Evolutionary conservation across 1,140 invertebrate genomes (phyloP).

Genomic region (Mercenaria mercenaria): DNA sequence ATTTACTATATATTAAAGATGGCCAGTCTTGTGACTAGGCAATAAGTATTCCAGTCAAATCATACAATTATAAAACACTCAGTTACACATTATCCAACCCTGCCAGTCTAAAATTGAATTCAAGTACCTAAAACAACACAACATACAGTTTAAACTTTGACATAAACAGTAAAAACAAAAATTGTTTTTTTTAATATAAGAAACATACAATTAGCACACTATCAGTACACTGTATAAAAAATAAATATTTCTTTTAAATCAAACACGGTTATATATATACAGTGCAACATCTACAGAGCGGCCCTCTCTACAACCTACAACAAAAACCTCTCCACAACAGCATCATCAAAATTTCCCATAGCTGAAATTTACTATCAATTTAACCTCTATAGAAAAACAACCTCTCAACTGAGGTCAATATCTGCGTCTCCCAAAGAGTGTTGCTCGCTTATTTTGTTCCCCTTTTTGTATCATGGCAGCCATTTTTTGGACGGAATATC

Average conservation of each 20-base stretch:
- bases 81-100: background rate
- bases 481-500: slow-evolving; percentile 25
- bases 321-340: background rate
- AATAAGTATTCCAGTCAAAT: background rate
- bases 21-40: background rate
- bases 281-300: background rate
- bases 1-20: background rate
- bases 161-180: background rate
- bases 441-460: slow-evolving; percentile 41
- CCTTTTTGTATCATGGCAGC: slow-evolving; percentile 23
- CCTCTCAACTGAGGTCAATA: no score
- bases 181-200: background rate
- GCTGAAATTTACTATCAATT: no score
- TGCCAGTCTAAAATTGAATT: background rate
- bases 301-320: slow-evolving; percentile 1
- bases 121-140: slow-evolving; percentile 12
- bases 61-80: background rate
- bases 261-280: background rate
- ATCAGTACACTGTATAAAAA: slow-evolving; percentile 8
- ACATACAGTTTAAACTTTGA: background rate
- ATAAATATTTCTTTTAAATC: slow-evolving; percentile 19
- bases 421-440: no score
- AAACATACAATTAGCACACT: slow-evolving; percentile 1
- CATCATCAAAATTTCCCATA: no score
- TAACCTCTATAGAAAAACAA: no score